Evolutionary conservation across 1,140 invertebrate genomes (phyloP), one percentile per base, ranked within the genome.

Genomic region (Danaus melanippus): DNA sequence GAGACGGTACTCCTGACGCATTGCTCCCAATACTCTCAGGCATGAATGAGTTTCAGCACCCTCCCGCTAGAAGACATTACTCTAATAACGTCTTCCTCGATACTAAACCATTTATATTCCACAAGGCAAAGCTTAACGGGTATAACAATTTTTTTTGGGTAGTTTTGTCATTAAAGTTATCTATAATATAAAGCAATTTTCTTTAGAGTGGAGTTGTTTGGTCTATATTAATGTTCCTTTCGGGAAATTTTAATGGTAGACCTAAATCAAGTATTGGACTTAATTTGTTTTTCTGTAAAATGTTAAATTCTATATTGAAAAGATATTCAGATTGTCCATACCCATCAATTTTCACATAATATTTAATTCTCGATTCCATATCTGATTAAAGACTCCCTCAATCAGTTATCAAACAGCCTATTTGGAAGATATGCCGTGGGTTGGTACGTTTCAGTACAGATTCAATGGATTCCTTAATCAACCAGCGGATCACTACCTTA

Each of bases 1-100:
- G 96, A 0, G 97, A 98, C 87, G 96, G 96, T 0, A 98, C 96
- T 0, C 93, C 96, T 0, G 95, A 97, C 73, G 96, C 96, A 0
- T 83, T 97, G 10, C 94, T 97, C 40, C 96, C 96, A 0, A 92
- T 98, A 55, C 83, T 98, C 0, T 97, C 96, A 0, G 94, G 94
- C 12, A 91, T 92, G 76, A 96, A 93, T 0, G 96, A 97, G 79
- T 74, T 92, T 5, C 95, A 97, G 81, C 82, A 64, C 46, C 94
- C 95, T 0, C 93, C 96, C 62, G 93, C 93, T 1, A 88, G 96
- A 41, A 93, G 94, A 76, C 88, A 94, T 1, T 90, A 91, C 71
- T 87, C 89, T 4, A 66, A 82, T 1, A 87, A 79, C 1, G 88
- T 93, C 0, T 86, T 89, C 45, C 91, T 98, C 7, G 89, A 95